Conservation (phyloP, 2,888 invertebrate genomes). For the Didymodactylos carnosus region DNA sequence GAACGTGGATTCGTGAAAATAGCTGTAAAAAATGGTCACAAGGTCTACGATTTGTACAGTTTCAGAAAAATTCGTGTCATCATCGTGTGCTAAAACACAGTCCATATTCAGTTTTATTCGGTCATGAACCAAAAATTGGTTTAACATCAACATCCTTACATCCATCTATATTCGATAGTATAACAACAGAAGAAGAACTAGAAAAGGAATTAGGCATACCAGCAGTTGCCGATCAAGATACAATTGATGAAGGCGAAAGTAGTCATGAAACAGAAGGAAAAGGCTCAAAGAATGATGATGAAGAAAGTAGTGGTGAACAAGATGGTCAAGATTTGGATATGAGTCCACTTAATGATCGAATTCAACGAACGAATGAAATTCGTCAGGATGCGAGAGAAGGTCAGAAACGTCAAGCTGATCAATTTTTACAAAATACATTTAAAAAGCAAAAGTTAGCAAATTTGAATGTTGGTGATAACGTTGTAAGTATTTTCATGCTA, state of each 20-base stretch:
- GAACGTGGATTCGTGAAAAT: background rate
- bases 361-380: background rate
- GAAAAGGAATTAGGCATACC: background rate
- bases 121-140: background rate
- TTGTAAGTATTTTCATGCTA: background rate
- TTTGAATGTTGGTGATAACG: background rate
- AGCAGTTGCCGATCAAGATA: background rate
- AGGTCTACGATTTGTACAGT: background rate
- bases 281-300: background rate
- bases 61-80: background rate
- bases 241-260: background rate
- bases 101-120: background rate
- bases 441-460: background rate
- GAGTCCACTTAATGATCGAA: background rate
- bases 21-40: background rate
- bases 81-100: background rate
- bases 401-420: background rate
- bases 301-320: background rate
- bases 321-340: background rate
- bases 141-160: background rate
- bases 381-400: background rate
- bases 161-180: background rate
- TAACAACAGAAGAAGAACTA: background rate
- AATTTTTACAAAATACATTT: background rate
- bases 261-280: background rate